Percentiles rank a stretch among this genome's conserved stretches.
These are phyloP conservation scores for Cynoglossus semilaevis DNA, from an alignment of 2,113 vertebrate genomes.

Conservation along the genomic window DNA sequence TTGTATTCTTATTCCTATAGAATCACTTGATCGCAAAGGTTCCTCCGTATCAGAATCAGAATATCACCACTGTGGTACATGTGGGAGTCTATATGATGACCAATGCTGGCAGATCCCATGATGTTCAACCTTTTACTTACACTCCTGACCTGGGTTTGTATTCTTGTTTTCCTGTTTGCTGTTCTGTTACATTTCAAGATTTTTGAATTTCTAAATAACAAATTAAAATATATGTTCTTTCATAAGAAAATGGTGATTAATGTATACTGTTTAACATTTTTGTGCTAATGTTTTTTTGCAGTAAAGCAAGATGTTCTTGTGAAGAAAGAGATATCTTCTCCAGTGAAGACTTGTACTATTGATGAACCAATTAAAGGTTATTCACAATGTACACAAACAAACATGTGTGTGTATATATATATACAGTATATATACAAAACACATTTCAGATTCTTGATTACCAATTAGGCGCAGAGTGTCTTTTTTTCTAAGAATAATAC, in stretches of 20 bases:
- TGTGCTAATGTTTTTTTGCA: constrained; percentile 40
- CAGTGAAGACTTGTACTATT: constrained; percentile 90
- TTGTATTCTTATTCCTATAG: constrained; percentile 61
- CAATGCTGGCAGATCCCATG: constrained; percentile 94
- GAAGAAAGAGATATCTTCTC: constrained; percentile 90
- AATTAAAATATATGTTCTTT: too few relatives aligned
- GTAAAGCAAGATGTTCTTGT: constrained; percentile 84
- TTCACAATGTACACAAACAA: not conserved
- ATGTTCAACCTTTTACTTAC: constrained; percentile 94
- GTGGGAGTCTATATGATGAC: constrained; percentile 95
- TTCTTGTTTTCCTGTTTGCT: too few relatives aligned
- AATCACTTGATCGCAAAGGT: constrained; percentile 98
- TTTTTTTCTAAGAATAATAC: too few relatives aligned
- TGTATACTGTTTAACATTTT: not conserved
- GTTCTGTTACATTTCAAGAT: too few relatives aligned
- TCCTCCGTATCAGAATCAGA: constrained; percentile 90
- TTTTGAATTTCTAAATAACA: too few relatives aligned
- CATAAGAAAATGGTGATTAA: not conserved
- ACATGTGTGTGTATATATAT: not conserved
- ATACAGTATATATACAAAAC: not conserved
- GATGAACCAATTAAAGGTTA: constrained; percentile 94
- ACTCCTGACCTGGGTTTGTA: constrained; percentile 90
- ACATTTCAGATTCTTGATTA: too few relatives aligned
- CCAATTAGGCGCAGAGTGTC: too few relatives aligned
- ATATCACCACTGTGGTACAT: constrained; percentile 85